Conservation (phyloP, 1,140 invertebrate species). For the Drosophila santomea region DNA sequence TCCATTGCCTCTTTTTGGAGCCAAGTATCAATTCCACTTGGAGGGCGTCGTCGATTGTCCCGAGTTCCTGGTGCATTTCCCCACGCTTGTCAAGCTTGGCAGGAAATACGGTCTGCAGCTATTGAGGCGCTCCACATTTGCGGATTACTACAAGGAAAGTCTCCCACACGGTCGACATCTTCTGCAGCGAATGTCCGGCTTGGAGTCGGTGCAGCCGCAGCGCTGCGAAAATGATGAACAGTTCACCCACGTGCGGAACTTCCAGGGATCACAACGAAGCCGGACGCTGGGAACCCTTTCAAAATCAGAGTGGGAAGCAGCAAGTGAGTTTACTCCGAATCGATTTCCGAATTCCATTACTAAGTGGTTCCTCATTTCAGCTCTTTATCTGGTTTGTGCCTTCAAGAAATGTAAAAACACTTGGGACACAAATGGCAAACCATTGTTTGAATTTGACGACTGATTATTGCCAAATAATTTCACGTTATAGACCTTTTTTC, state of each 20-base stretch:
- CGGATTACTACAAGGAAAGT: conserved; percentile 91
- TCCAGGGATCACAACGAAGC: conserved; percentile 66
- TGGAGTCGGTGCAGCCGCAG: conserved; percentile 89
- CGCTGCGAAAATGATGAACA: conserved; percentile 87
- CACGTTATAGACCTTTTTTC: conserved; percentile 5
- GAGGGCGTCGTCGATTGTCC: conserved; percentile 99
- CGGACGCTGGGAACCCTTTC: conserved; percentile 92
- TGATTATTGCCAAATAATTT: conserved; percentile 29
- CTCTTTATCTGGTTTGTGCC: conserved; percentile 93
- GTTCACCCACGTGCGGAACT: conserved; percentile 90
- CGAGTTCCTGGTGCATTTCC: conserved; percentile 98
- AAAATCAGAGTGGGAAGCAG: conserved; percentile 96
- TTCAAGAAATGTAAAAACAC: conserved; percentile 91
- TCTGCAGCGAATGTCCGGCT: conserved; percentile 90
- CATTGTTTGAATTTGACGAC: conserved; percentile 85
- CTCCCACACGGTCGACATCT: conserved; percentile 86
- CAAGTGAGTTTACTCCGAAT: conserved; percentile 87
- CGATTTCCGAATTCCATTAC: accelerated
- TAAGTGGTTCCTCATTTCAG: conserved; percentile 86
- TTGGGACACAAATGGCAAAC: conserved; percentile 88
- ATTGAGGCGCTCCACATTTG: conserved; percentile 90
- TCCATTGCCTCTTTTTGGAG: conserved; percentile 95
- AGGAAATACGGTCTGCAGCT: conserved; percentile 93
- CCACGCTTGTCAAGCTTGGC: conserved; percentile 93
- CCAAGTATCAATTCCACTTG: conserved; percentile 97